phyloP scores from a whole-genome alignment of 2,797 vertebrate species.

The Parauchenoglanis ngamensis region DNA sequence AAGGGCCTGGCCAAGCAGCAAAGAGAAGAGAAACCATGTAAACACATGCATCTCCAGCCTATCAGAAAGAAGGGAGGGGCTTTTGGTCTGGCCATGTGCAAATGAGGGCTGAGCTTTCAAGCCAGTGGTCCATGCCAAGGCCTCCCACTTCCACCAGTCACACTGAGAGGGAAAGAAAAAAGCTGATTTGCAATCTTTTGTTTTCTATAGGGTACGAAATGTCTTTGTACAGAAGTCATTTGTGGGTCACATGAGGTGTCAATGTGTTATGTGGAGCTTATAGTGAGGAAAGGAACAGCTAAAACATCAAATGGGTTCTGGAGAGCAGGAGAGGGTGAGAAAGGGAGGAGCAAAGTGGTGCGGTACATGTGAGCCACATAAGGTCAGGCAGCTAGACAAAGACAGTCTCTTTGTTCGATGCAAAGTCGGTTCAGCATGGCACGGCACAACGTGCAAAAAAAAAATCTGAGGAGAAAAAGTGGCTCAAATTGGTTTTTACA shows the following conservation, averaged over 20 bases:
- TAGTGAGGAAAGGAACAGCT: slow-evolving; percentile 10
- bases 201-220: slow-evolving; percentile 67
- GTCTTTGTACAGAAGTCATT: slow-evolving; percentile 62
- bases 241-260: slow-evolving; percentile 39
- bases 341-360: slow-evolving; percentile 7
- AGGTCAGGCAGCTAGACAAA: slow-evolving; percentile 44
- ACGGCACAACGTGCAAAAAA: slow-evolving; percentile 20
- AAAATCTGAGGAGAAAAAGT: slow-evolving; percentile 18
- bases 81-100: slow-evolving; percentile 17
- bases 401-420: slow-evolving; percentile 58
- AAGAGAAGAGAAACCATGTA: slow-evolving; percentile 64
- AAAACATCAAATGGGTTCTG: slow-evolving; percentile 1
- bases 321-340: not conserved
- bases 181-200: slow-evolving; percentile 66
- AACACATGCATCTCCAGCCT: slow-evolving; percentile 67
- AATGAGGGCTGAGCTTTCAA: slow-evolving; percentile 40
- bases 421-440: slow-evolving; percentile 42
- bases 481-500: not conserved
- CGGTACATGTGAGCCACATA: slow-evolving; percentile 66
- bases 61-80: slow-evolving; percentile 59
- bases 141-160: slow-evolving; percentile 42
- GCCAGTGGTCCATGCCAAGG: slow-evolving; percentile 52
- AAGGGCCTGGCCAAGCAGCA: slow-evolving; percentile 49
- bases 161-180: slow-evolving; percentile 36
- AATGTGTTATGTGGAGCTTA: not conserved